Evolutionary conservation across 2,113 vertebrate species (phyloP).

Genomic region (Murina feae): DNA sequence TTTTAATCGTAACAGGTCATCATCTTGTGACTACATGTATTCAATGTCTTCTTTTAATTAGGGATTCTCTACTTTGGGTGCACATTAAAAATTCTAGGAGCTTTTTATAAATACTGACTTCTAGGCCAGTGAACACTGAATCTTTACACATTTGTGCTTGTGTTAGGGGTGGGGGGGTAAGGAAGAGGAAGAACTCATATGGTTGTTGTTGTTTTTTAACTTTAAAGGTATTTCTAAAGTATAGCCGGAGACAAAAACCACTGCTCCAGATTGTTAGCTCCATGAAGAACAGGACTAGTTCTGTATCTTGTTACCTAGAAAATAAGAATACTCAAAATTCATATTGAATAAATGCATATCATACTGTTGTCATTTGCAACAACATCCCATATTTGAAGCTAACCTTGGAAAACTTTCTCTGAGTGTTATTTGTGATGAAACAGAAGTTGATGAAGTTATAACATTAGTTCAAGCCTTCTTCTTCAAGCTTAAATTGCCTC

Average conservation of each 20-base stretch:
- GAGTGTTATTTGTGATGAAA: neutral
- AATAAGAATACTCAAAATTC: neutral
- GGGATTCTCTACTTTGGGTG: neutral
- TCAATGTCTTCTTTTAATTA: neutral
- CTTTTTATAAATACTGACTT: neutral
- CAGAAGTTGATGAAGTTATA: neutral
- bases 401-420: neutral
- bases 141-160: neutral
- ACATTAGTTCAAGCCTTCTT: neutral
- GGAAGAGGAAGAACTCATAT: too few species aligned
- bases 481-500: neutral
- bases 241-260: neutral
- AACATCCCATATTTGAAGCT: neutral
- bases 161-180: fast-evolving
- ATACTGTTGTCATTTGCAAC: neutral
- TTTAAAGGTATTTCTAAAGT: neutral
- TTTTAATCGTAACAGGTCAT: neutral
- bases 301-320: neutral
- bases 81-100: neutral
- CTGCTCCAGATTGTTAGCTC: neutral
- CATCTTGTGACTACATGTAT: neutral
- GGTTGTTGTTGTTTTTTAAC: neutral
- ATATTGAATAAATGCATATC: neutral
- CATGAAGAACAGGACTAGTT: neutral
- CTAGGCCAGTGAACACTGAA: neutral